These are phyloP conservation scores for western clawed frog (Xenopus tropicalis) DNA, from an alignment of 2,113 vertebrate species.

Conservation along the genomic window UCB_Xtro_10.0 CM004445.2:131351501-131352000, in stretches of 20 bases:
- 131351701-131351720: background rate
- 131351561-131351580: background rate
- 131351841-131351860: constrained; percentile 3
- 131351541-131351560: background rate
- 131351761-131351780: background rate
- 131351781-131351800: background rate
- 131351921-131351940: constrained; percentile 20
- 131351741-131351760: constrained; percentile 1
- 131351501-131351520: background rate
- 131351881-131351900: constrained; percentile 28
- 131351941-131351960: background rate
- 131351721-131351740: background rate
- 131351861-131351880: constrained; percentile 20
- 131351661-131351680: background rate
- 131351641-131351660: background rate
- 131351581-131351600: background rate
- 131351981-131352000: background rate
- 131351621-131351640: background rate
- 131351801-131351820: background rate
- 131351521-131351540: background rate
- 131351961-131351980: constrained; percentile 7
- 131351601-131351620: constrained; percentile 5
- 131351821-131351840: constrained; percentile 7
- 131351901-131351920: constrained; percentile 44
- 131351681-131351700: background rate